Evolutionary conservation across 2,113 vertebrate genomes (phyloP).

Genomic region (Otus sunia): DNA sequence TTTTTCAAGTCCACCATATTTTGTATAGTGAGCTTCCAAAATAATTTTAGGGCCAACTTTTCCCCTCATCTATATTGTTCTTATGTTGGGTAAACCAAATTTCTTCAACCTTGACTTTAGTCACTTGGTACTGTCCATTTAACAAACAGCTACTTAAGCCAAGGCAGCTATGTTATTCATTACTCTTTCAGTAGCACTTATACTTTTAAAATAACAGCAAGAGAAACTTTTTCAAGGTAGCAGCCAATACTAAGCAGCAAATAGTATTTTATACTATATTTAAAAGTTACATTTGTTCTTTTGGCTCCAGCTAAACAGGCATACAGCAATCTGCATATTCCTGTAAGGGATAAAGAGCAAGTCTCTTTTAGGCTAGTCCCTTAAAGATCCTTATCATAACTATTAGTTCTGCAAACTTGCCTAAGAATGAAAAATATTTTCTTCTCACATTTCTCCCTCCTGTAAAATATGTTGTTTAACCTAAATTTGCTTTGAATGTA

Average conservation of each 20-base stretch:
- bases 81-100: background rate
- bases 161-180: background rate
- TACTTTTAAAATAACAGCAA: background rate
- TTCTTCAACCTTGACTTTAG: background rate
- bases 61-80: background rate
- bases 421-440: background rate
- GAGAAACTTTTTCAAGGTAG: background rate
- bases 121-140: background rate
- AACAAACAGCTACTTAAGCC: background rate
- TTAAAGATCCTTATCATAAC: background rate
- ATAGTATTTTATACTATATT: background rate
- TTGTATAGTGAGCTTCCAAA: background rate
- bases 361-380: background rate
- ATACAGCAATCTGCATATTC: background rate
- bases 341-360: background rate
- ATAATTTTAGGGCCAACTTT: background rate
- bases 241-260: background rate
- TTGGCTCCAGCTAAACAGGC: background rate
- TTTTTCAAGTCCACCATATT: background rate
- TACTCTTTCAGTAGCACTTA: background rate
- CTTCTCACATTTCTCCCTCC: background rate
- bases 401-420: background rate
- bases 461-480: background rate
- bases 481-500: background rate
- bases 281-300: background rate